phyloP scores from a whole-genome alignment of 2,888 invertebrate species.

The Zele albiditarsus region DNA sequence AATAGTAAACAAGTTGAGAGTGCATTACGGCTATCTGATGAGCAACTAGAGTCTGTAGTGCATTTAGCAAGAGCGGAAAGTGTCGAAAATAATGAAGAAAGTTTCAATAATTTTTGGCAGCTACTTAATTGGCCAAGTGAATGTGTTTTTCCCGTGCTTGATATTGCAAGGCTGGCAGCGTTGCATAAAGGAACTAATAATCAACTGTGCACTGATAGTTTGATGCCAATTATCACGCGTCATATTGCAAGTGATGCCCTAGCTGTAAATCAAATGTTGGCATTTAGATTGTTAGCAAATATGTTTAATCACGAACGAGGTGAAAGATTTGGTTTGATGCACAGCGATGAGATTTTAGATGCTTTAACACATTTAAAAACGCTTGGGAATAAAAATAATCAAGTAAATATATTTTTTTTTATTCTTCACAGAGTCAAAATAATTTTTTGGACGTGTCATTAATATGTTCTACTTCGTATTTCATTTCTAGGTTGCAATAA shows the following conservation, averaged over 20 bases:
- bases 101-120: constrained; percentile 52
- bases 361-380: constrained; percentile 75
- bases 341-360: constrained; percentile 76
- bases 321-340: constrained; percentile 77
- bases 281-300: constrained; percentile 87
- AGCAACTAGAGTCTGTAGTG: constrained; percentile 78
- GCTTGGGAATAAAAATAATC: constrained; percentile 78
- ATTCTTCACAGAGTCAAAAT: constrained; percentile 7
- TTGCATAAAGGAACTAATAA: constrained; percentile 80
- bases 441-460: background rate
- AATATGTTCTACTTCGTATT: constrained; percentile 53
- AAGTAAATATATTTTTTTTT: constrained; percentile 72
- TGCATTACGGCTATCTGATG: constrained; percentile 74
- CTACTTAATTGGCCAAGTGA: constrained; percentile 73
- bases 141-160: constrained; percentile 90
- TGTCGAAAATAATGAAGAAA: constrained; percentile 46
- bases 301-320: constrained; percentile 83
- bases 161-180: constrained; percentile 88
- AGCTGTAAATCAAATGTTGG: constrained; percentile 84
- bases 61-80: constrained; percentile 74
- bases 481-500: constrained; percentile 80
- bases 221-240: constrained; percentile 71
- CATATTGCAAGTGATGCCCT: constrained; percentile 72
- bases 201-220: constrained; percentile 72
- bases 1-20: constrained; percentile 78